Percentiles rank a stretch among this genome's conserved stretches.
phyloP scores from a whole-genome alignment of 2,113 vertebrate genomes.

The Rhinoptilus africanus region DNA sequence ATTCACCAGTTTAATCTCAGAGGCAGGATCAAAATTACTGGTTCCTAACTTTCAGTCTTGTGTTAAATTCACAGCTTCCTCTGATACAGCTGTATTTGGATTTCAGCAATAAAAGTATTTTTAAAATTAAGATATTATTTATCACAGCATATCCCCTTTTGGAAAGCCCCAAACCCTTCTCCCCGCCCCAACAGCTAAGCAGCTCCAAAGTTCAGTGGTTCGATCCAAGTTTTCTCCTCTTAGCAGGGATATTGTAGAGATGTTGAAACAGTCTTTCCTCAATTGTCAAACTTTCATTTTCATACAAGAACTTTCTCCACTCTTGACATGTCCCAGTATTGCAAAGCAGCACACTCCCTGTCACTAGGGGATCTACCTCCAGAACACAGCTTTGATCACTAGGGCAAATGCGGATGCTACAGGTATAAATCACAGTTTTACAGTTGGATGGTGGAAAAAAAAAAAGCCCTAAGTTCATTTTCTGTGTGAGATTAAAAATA shows the following conservation, averaged over 20 bases:
- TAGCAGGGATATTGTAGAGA: background rate
- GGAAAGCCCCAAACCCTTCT: background rate
- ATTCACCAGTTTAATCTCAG: background rate
- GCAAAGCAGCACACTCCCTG: background rate
- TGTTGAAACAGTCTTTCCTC: background rate
- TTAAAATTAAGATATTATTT: background rate
- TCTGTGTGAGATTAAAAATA: background rate
- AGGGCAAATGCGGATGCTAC: background rate
- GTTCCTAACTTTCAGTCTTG: background rate
- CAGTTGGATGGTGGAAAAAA: background rate
- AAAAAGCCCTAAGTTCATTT: background rate
- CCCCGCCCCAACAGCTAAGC: background rate
- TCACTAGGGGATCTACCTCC: background rate
- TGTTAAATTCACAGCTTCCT: background rate
- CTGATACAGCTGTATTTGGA: background rate
- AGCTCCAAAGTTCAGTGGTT: background rate
- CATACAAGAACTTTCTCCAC: background rate
- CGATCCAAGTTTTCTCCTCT: background rate
- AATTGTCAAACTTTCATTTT: background rate
- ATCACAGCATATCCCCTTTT: background rate
- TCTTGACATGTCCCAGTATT: background rate
- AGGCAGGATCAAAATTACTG: background rate
- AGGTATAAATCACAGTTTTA: background rate
- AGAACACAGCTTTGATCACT: background rate
- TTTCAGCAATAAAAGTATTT: background rate